Base-by-base conservation (phyloP, 2,113 vertebrate species). In the Erythrocercus mccallii region DNA sequence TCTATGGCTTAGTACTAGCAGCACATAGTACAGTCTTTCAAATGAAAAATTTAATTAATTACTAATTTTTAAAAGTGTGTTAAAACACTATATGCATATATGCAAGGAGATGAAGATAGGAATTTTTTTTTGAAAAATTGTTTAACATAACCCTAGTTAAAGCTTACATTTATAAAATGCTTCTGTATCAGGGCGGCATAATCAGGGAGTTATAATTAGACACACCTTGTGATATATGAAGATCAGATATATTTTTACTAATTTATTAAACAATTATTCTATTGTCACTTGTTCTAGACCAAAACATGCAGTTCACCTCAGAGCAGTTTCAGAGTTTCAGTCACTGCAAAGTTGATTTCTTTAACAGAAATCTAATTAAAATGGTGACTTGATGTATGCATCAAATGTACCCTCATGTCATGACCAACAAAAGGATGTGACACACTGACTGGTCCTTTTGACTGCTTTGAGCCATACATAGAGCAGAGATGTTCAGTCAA, bases 391-490 rank as follows among this genome's bases (percentile, higher is more conserved):
- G 19, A 44, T 28, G 2, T 60, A 44, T 42, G 4, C 17, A 58
- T 12, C 15, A 70, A 57, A 66, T 21, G 9, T 64, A 25, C 14
- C 13, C 6, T n/a, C 19, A 28, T 12, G 8, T 48, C 53, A 37
- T 1, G 2, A 60, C 0, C 1, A 42, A n/a, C 16, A 8, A 38
- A 78, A 74, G 4, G 6, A 7, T 54, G 16, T 50, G 35, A 64
- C 53, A 4, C 24, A 13, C 18, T 33, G n/a, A 64, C 23, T 28
- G 4, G 15, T 83, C 20, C 30, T 85, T 81, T 57, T 87, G 27
- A 12, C 11, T 81, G 38, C 70, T 88, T 62, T 79, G 61, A 66
- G 12, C 30, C 33, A 38, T 48, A 27, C 3, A 10, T 3, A 3
- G 15, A 51, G 33, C 35, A 91, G 48, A 28, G 22, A 35, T 24